Evolutionary conservation across 2,888 invertebrate species (phyloP).

Genomic region (Disparrhopalites patrizii): DNA sequence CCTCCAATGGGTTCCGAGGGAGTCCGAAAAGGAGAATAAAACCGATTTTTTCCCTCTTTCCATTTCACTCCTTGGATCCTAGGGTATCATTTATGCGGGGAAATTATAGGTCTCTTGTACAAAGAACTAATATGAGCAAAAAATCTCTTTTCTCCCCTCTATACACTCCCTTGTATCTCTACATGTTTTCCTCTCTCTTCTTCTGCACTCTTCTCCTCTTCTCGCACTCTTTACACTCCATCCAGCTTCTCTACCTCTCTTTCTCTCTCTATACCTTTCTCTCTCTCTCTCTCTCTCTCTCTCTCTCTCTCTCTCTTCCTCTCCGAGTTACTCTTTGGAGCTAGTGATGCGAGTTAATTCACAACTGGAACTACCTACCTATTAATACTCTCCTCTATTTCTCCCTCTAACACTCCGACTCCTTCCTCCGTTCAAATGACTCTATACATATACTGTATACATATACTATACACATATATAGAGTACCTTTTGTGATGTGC

Average conservation of each 20-base stretch:
- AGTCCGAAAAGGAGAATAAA: conserved; percentile 27
- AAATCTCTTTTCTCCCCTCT: conserved; percentile 27
- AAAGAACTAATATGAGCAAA: conserved; percentile 45
- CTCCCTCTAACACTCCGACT: too few relatives aligned
- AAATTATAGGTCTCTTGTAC: conserved; percentile 28
- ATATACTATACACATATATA: too few relatives aligned
- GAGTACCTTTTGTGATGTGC: too few relatives aligned
- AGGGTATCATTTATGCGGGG: conserved; percentile 28
- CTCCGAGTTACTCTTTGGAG: conserved; percentile 3
- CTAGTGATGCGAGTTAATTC: conserved; percentile 24
- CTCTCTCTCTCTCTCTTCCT: not conserved
- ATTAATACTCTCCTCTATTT: conserved; percentile 22
- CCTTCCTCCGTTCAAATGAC: too few relatives aligned
- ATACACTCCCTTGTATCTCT: not conserved
- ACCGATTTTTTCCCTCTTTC: conserved; percentile 3
- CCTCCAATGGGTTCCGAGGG: conserved; percentile 41
- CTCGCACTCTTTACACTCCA: too few relatives aligned
- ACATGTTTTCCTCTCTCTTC: not conserved
- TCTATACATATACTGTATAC: too few relatives aligned
- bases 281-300: conserved; percentile 3
- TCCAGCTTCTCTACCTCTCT: too few relatives aligned
- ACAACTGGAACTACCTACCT: conserved; percentile 14
- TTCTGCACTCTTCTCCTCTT: not conserved
- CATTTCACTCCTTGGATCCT: not conserved
- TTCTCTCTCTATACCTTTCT: not conserved